phyloP scores from a whole-genome alignment of 2,113 vertebrate species.

The Catharus fuscescens region DNA sequence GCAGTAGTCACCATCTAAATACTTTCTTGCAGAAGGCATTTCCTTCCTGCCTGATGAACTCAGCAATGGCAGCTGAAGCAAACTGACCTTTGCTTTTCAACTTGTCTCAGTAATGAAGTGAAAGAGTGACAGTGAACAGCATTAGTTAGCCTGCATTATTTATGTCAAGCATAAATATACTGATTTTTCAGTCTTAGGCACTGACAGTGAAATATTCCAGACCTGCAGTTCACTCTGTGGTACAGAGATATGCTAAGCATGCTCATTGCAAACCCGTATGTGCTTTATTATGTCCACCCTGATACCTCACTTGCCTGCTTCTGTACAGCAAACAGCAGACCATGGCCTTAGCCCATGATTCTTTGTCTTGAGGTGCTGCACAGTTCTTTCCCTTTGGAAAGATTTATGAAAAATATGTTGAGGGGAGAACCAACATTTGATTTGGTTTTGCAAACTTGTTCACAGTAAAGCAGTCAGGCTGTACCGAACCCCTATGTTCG shows the following conservation, averaged over 20 bases:
- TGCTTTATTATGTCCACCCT: not conserved
- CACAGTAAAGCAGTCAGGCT: not conserved
- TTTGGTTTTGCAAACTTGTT: not conserved
- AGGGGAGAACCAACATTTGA: not conserved
- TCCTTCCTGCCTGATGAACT: not conserved
- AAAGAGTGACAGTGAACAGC: not conserved
- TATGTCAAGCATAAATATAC: not conserved
- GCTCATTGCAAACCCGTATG: not conserved
- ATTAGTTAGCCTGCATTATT: not conserved
- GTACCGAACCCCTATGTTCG: not conserved
- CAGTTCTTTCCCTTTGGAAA: not conserved
- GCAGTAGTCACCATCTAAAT: not conserved
- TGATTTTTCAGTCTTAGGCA: not conserved
- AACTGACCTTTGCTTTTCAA: slow-evolving; percentile 10
- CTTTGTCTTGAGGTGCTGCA: not conserved
- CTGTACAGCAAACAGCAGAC: not conserved
- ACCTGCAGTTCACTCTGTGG: not conserved
- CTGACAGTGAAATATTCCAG: not conserved
- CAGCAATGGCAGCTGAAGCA: not conserved
- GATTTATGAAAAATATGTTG: not conserved
- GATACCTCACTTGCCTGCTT: not conserved
- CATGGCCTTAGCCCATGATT: not conserved
- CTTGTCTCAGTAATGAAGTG: not conserved
- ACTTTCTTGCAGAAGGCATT: not conserved
- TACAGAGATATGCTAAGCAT: not conserved